These are phyloP conservation scores for Mya arenaria DNA, from an alignment of 1,140 invertebrate genomes.

Conservation along the genomic window DNA sequence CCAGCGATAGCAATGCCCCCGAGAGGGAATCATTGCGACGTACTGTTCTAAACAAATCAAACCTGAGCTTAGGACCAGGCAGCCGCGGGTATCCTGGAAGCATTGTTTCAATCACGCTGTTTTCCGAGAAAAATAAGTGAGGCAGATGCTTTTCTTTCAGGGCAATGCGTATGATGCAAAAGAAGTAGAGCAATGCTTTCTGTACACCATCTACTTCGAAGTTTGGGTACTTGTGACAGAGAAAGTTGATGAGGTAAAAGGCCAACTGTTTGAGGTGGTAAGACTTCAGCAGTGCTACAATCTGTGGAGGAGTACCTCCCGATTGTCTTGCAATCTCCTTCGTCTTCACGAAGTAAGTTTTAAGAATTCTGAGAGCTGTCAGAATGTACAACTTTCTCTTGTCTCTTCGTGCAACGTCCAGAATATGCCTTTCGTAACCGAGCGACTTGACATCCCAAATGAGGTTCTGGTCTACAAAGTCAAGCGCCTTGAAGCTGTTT, in stretches of 20 bases:
- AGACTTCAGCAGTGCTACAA: conserved; percentile 10
- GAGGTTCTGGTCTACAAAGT: not conserved
- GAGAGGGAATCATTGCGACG: not conserved
- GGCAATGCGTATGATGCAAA: not conserved
- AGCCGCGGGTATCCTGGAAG: not conserved
- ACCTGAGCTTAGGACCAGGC: not conserved
- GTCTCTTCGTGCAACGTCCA: not conserved
- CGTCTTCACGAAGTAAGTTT: conserved; percentile 32
- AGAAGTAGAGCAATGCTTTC: not conserved
- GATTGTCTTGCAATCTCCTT: not conserved
- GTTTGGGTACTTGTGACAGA: not conserved
- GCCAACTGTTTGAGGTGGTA: conserved; percentile 39
- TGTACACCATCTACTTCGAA: not conserved
- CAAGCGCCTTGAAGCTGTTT: not conserved
- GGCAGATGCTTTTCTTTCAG: not conserved
- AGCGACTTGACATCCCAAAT: not conserved
- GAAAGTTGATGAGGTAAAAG: not conserved
- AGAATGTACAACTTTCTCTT: not conserved
- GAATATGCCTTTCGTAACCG: not conserved
- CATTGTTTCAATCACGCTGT: not conserved
- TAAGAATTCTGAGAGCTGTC: not conserved
- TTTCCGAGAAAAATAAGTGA: not conserved
- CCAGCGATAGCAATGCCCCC: not conserved
- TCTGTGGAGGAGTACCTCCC: not conserved
- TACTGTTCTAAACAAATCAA: not conserved